Base-by-base conservation (phyloP, 2,888 invertebrate species). In the Eupithecia exiguata region DNA sequence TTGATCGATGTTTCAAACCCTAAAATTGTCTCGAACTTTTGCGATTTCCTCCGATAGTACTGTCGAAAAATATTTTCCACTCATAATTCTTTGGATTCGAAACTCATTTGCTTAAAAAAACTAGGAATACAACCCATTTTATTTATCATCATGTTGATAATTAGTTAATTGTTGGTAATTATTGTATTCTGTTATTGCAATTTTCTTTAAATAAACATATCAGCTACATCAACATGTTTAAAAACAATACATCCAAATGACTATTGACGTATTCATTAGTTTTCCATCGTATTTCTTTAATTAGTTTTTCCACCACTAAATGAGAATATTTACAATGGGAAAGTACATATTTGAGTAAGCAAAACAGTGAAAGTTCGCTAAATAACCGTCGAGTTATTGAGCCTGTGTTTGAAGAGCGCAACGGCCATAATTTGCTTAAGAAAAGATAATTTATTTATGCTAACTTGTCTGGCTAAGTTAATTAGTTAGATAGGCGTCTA, bases 331-430 rank as follows among this genome's bases (percentile, higher is more conserved):
- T 58, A 77, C 72, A 66, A 12, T 66, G 40, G 12, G 74, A 77
- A 79, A 76, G 77, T 74, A 38, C 38, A 38, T 38, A 72, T 72
- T 68, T 67, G 71, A 43, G 38, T 12, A n/a, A 7, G 49, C 62
- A 62, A 49, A 21, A 43, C n/a, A 71, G 77, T 71, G 77, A 79
- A 79, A 77, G 77, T 62, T 38, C 68, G 74, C 9, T 71, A 72
- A 69, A 72, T 69, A 72, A 43, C 49, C 40, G 38, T 38, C 69
- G 46, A 61, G 61, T 49, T 74, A 71, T 65, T 68, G 62, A 69
- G 69, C 61, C 69, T 65, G 66, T 63, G 40, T 71, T 70, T 71
- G 65, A 68, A 43, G 68, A 68, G 61, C 58, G 40, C 61, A 58
- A 30, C 53, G 38, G 36, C 43, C 30, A 35, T 67, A 67, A 67